phyloP scores from a whole-genome alignment of 2,888 invertebrate genomes.

The Cactoblastis cactorum region DNA sequence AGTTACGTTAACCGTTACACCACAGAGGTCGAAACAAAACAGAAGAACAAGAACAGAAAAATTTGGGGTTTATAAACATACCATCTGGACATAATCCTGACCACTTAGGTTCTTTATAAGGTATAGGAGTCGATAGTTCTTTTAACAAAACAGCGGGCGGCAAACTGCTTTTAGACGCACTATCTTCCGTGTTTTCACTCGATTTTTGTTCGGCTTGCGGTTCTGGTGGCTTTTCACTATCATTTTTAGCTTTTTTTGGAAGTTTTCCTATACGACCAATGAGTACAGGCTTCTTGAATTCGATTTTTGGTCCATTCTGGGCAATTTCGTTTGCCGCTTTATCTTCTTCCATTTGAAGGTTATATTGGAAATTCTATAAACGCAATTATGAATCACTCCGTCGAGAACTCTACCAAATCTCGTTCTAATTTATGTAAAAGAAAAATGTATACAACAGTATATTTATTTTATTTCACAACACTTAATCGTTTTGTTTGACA shows the following conservation, averaged over 20 bases:
- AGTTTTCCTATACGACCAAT: conserved; percentile 75
- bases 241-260: conserved; percentile 59
- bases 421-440: too few species aligned
- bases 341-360: conserved; percentile 35
- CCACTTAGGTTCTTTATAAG: conserved; percentile 91
- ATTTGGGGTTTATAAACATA: too few species aligned
- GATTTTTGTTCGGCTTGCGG: conserved; percentile 26
- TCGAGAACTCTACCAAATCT: too few species aligned
- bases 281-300: conserved; percentile 77
- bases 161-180: conserved; percentile 33
- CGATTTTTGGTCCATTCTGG: conserved; percentile 35
- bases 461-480: too few species aligned
- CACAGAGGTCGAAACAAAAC: too few species aligned
- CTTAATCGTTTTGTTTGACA: too few species aligned
- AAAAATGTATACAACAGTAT: too few species aligned
- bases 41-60: too few species aligned
- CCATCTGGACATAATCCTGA: conserved; percentile 81
- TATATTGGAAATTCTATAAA: conserved; percentile 11
- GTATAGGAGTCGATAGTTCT: conserved; percentile 68
- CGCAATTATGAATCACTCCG: neutral
- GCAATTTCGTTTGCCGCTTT: conserved; percentile 24
- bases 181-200: conserved; percentile 26
- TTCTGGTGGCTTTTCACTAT: conserved; percentile 32
- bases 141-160: conserved; percentile 52
- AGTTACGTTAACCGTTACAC: too few species aligned